These are phyloP conservation scores for Spodoptera littoralis DNA, from an alignment of 2,888 invertebrate genomes.

Conservation along the genomic window DNA sequence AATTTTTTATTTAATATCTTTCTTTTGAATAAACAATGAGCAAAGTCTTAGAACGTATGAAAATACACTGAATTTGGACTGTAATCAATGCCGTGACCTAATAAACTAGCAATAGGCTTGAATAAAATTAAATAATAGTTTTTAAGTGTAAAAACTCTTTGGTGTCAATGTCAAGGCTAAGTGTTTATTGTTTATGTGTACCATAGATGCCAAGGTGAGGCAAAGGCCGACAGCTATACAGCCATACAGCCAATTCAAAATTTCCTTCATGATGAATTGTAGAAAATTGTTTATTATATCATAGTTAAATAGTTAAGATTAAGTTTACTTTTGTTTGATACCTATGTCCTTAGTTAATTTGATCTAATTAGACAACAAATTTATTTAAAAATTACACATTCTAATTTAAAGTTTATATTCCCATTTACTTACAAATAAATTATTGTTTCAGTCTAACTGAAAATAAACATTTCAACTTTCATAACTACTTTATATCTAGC, in stretches of 20 bases:
- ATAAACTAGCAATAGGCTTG: background rate
- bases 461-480: no score
- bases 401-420: no score
- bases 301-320: no score
- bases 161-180: constrained; percentile 53
- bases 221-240: constrained; percentile 28
- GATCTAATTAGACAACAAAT: no score
- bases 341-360: no score
- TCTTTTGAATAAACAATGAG: constrained; percentile 5
- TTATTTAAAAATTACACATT: no score
- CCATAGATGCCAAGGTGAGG: constrained; percentile 49
- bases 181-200: constrained; percentile 45
- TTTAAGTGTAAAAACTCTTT: constrained; percentile 22
- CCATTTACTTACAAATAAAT: no score
- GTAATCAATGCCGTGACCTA: constrained; percentile 25
- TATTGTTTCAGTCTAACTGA: no score
- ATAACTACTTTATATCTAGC: no score
- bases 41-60: constrained; percentile 3
- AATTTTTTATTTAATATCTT: constrained; percentile 25
- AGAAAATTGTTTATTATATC: background rate
- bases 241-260: constrained; percentile 24
- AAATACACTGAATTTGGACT: constrained; percentile 20
- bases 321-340: no score
- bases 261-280: constrained; percentile 13
- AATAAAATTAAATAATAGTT: constrained; percentile 3